These are phyloP conservation scores for Orientallactaga bullata DNA, from an alignment of 2,113 vertebrate genomes.

Conservation along the genomic window DNA sequence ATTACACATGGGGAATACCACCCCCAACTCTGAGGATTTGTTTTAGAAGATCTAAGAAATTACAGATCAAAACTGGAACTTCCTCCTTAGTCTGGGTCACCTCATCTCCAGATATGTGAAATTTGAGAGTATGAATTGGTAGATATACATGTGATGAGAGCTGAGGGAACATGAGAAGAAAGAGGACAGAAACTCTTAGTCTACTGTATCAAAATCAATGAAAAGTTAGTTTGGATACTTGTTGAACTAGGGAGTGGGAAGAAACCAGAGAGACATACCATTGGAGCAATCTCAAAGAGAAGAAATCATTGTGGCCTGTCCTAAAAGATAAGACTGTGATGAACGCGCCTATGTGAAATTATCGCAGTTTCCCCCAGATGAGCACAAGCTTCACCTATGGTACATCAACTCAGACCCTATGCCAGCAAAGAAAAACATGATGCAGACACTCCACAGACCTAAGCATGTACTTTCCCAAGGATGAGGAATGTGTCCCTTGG, in stretches of 20 bases:
- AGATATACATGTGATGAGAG: neutral
- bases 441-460: slow-evolving; percentile 46
- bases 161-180: neutral
- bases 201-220: neutral
- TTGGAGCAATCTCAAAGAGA: neutral
- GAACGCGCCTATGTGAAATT: slow-evolving; percentile 42
- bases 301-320: neutral
- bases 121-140: neutral
- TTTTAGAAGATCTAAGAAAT: neutral
- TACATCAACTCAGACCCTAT: neutral
- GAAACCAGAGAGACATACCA: neutral
- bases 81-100: neutral
- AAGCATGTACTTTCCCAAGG: slow-evolving; percentile 57
- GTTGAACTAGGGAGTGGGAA: neutral
- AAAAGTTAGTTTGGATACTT: slow-evolving; percentile 16
- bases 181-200: neutral
- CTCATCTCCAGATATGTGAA: slow-evolving; percentile 14
- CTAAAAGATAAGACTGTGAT: neutral
- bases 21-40: neutral
- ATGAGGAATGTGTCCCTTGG: slow-evolving; percentile 30
- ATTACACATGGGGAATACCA: neutral
- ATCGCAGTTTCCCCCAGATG: neutral
- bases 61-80: neutral
- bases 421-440: neutral
- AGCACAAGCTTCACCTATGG: neutral